Conservation (phyloP, 2,888 invertebrate species). For the Drosophila ezoana region DNA sequence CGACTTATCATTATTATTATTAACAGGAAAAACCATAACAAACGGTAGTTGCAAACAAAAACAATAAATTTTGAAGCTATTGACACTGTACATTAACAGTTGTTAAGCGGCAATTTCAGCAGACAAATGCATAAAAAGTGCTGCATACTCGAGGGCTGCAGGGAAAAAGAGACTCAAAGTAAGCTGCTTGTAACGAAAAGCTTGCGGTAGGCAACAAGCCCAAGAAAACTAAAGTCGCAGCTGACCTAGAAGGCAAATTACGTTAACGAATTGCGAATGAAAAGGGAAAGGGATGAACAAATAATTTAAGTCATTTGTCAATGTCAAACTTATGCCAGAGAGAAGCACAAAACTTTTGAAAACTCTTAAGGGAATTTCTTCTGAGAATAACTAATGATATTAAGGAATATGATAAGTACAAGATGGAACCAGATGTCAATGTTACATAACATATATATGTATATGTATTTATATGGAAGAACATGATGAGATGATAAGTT, state of each 20-base stretch:
- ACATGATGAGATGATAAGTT: too few relatives aligned
- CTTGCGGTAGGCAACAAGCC: slow-evolving; percentile 22
- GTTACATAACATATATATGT: neutral
- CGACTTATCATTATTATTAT: slow-evolving; percentile 4
- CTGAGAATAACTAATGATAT: neutral
- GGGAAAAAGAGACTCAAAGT: neutral
- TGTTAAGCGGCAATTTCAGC: slow-evolving; percentile 13
- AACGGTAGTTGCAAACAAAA: neutral
- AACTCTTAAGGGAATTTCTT: slow-evolving; percentile 1
- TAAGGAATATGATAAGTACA: neutral
- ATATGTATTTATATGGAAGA: too few relatives aligned
- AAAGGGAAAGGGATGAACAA: neutral
- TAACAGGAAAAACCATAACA: slow-evolving; percentile 1
- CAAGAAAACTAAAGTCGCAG: neutral
- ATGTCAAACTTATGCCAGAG: slow-evolving; percentile 19
- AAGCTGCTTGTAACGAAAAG: slow-evolving; percentile 16
- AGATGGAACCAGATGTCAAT: neutral
- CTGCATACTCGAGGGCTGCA: slow-evolving; percentile 43
- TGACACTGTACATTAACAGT: slow-evolving; percentile 10
- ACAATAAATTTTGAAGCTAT: slow-evolving; percentile 3
- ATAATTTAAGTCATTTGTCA: slow-evolving; percentile 41
- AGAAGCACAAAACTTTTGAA: neutral
- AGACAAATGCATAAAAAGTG: neutral
- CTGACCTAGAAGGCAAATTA: slow-evolving; percentile 26
- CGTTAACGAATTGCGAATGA: slow-evolving; percentile 6